Conservation (phyloP, 2,888 invertebrate genomes). For the Pantelozetes paolii region DNA sequence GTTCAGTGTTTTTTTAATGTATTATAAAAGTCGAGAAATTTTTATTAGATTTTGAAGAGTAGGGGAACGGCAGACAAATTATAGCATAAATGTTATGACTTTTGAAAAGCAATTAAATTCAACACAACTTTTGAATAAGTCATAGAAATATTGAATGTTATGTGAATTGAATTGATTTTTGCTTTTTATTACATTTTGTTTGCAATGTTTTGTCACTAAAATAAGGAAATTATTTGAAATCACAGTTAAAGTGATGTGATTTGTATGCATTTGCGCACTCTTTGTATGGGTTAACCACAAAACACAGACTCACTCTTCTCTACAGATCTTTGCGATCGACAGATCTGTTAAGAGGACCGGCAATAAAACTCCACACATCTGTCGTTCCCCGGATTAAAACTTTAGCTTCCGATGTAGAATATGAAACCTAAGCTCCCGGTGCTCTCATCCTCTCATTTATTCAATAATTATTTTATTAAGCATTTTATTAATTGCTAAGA, state of each 20-base stretch:
- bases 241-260: background rate
- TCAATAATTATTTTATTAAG: slow-evolving; percentile 14
- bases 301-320: background rate
- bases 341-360: slow-evolving; percentile 32
- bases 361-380: slow-evolving; percentile 22
- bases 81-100: background rate
- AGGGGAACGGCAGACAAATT: background rate
- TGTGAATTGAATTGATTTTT: background rate
- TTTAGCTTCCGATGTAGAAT: background rate
- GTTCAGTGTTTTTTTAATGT: background rate
- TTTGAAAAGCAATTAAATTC: background rate
- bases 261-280: slow-evolving; percentile 29
- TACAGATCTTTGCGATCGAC: background rate
- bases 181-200: background rate
- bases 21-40: background rate
- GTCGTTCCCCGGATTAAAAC: slow-evolving; percentile 14
- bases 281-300: slow-evolving; percentile 21
- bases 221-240: slow-evolving; percentile 1
- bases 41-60: slow-evolving; percentile 11
- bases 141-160: background rate
- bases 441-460: background rate
- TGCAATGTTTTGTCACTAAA: slow-evolving; percentile 9
- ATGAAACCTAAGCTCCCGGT: background rate
- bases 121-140: background rate
- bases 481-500: no score